Base-by-base conservation (phyloP, 2,888 invertebrate genomes). In the Dromius quadrimaculatus region DNA sequence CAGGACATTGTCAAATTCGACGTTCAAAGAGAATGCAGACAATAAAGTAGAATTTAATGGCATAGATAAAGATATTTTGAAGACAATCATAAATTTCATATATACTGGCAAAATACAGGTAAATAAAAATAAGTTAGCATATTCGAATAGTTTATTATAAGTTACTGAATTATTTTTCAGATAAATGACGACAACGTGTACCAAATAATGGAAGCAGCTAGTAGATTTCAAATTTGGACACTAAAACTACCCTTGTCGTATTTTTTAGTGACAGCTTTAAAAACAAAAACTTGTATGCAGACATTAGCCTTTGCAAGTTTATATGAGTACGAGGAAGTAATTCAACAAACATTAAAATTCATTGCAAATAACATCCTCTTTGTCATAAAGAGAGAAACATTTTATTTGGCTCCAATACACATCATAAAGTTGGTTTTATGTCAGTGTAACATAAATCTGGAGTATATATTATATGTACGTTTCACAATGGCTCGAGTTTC, bases 101-200 rank as follows among this genome's bases (percentile, higher is more conserved):
- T 66, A 66, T 15, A 54, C 66, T 15, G 66, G 66, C 4, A 32
- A 57, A 66, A 66, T 66, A 22, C 38, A 54, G 50, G 57, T 66
- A 17, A 54, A 36, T 38, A 9, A 2, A 0, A 50, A 13, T 28
- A 50, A 6, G n/a, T n/a, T n/a, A n/a, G n/a, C n/a, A n/a, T n/a
- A n/a, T n/a, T n/a, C n/a, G n/a, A n/a, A n/a, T n/a, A n/a, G n/a
- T n/a, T n/a, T n/a, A n/a, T n/a, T n/a, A n/a, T n/a, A n/a, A n/a
- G n/a, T n/a, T n/a, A n/a, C 8, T 50, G 2, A 28, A 23, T 15
- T 28, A 23, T 50, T 13, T 1, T 50, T 11, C 15, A 50, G 50
- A 28, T 63, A 13, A 43, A 43, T 8, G 36, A 50, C 9, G 13
- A 3, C 4, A 65, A 65, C 34, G 34, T 65, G 6, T 47, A 36